Percentiles rank a stretch among this genome's conserved stretches.
phyloP scores from a whole-genome alignment of 2,113 vertebrate genomes.

The Periophthalmodon schlosseri region DNA sequence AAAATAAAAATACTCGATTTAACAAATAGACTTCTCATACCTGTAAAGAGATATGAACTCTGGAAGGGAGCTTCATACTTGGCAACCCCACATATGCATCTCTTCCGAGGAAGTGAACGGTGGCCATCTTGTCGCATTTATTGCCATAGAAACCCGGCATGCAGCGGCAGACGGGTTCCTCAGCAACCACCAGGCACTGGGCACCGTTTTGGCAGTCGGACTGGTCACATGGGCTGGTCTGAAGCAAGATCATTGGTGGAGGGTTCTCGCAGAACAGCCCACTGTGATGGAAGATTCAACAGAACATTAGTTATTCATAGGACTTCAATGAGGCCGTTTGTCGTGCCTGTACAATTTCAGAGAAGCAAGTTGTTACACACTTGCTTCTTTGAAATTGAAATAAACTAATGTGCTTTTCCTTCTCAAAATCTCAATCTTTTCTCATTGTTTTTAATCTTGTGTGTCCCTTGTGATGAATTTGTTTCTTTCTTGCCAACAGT shows the following conservation, averaged over 20 bases:
- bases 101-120: conserved; percentile 92
- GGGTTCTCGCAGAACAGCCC: conserved; percentile 93
- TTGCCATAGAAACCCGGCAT: conserved; percentile 89
- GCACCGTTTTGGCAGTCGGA: conserved; percentile 93
- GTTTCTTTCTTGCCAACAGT: conserved; percentile 51
- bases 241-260: conserved; percentile 95
- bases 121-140: conserved; percentile 93
- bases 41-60: conserved; percentile 93
- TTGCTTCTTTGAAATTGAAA: neutral
- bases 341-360: conserved; percentile 9
- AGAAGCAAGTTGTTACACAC: conserved; percentile 12
- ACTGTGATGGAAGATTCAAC: conserved; percentile 64
- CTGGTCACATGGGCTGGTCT: conserved; percentile 96
- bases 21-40: conserved; percentile 64
- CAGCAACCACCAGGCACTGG: conserved; percentile 87
- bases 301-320: conserved; percentile 30
- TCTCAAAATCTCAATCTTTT: conserved; percentile 12
- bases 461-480: conserved; percentile 58
- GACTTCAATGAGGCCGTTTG: conserved; percentile 27
- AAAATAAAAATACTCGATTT: neutral
- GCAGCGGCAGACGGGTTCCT: conserved; percentile 93
- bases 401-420: neutral
- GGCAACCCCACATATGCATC: conserved; percentile 91
- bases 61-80: conserved; percentile 84
- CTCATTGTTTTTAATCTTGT: neutral